These are phyloP conservation scores for Antennarius maculatus DNA, from an alignment of 2,797 vertebrate genomes.

Conservation along the genomic window DNA sequence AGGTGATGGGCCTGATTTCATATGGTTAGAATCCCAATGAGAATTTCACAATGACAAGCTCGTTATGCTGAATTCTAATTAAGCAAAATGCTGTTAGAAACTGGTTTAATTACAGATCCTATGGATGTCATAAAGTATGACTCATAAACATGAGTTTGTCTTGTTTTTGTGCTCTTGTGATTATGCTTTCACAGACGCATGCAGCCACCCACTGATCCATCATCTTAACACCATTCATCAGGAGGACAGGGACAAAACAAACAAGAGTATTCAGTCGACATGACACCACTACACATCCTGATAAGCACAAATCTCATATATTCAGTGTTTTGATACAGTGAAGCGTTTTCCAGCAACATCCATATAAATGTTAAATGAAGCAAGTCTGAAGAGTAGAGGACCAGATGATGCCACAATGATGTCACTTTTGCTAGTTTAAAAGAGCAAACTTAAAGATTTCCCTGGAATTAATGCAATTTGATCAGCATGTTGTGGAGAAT, in stretches of 20 bases:
- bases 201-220: constrained; percentile 39
- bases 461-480: constrained; percentile 19
- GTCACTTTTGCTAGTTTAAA: constrained; percentile 25
- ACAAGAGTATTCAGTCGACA: constrained; percentile 28
- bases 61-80: constrained; percentile 48
- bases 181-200: constrained; percentile 15
- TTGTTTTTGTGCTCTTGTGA: constrained; percentile 30
- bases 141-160: constrained; percentile 16
- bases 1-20: not conserved
- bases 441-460: constrained; percentile 36
- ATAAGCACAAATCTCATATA: constrained; percentile 37
- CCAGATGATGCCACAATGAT: constrained; percentile 23
- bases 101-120: constrained; percentile 50
- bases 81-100: constrained; percentile 34
- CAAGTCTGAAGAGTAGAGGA: constrained; percentile 17
- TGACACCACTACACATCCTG: constrained; percentile 27
- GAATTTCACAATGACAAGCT: constrained; percentile 47
- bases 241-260: constrained; percentile 17
- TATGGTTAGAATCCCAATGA: constrained; percentile 18
- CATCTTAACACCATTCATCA: constrained; percentile 44
- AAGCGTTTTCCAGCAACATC: constrained; percentile 9
- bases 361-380: constrained; percentile 27
- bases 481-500: constrained; percentile 26
- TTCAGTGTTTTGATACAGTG: constrained; percentile 35
- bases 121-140: constrained; percentile 4